Evolutionary conservation across 2,113 vertebrate species (phyloP).

Genomic region (Mesitornis unicolor): DNA sequence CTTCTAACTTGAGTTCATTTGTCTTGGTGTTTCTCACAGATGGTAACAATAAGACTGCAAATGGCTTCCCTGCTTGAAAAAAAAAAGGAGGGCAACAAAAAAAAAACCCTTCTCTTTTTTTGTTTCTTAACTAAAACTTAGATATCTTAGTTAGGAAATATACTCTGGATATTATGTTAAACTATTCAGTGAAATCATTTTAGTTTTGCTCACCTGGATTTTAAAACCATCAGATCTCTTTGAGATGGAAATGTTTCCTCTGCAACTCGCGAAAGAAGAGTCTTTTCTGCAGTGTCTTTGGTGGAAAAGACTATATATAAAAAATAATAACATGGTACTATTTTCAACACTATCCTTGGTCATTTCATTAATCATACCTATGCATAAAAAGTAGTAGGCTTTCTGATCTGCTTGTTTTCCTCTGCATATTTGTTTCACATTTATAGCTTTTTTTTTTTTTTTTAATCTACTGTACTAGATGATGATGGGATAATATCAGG

Average conservation of each 20-base stretch:
- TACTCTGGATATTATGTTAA: neutral
- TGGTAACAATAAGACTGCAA: slow-evolving; percentile 24
- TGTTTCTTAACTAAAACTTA: neutral
- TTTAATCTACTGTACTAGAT: neutral
- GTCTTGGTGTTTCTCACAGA: slow-evolving; percentile 17
- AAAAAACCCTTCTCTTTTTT: neutral
- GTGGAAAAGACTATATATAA: neutral
- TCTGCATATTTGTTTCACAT: neutral
- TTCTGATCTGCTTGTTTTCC: neutral
- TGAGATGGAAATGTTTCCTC: neutral
- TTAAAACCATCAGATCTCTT: neutral
- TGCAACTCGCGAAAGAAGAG: neutral
- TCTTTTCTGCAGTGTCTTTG: neutral
- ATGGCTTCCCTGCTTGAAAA: neutral
- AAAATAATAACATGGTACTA: neutral
- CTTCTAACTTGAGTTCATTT: neutral
- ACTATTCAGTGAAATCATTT: neutral
- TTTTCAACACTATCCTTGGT: neutral
- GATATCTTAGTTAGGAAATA: neutral
- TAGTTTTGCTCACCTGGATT: neutral
- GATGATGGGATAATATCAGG: neutral
- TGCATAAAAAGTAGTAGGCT: neutral
- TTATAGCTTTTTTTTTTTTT: neutral
- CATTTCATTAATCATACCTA: neutral
- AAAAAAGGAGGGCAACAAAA: neutral